Conservation (phyloP, 2,797 vertebrate species). For the Tinamus major region DNA sequence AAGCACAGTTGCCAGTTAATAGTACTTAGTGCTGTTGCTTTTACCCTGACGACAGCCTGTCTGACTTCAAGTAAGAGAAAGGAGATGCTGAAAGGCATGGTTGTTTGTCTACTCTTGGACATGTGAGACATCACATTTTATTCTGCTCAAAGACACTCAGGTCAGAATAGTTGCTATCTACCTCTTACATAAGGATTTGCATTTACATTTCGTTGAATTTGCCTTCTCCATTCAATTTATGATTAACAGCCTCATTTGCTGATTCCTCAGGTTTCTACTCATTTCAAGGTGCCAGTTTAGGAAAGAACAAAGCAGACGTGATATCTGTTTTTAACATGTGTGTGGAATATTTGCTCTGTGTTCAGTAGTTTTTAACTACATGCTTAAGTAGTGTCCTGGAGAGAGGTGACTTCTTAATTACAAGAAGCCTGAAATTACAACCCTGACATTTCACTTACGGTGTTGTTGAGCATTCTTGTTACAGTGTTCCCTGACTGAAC, state of each 20-base stretch:
- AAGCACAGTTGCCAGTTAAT: constrained; percentile 2
- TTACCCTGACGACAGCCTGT: not conserved
- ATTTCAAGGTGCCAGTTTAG: not conserved
- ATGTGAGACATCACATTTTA: not conserved
- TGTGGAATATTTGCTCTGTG: not conserved
- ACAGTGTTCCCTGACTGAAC: not conserved
- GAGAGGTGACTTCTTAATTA: not conserved
- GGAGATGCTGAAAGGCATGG: not conserved
- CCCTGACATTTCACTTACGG: not conserved
- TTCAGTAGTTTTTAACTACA: not conserved
- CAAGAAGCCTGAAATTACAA: not conserved
- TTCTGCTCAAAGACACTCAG: not conserved
- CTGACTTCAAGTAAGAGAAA: not conserved
- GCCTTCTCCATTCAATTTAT: not conserved
- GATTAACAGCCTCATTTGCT: not conserved
- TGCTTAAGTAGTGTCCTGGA: not conserved
- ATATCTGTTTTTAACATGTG: not conserved
- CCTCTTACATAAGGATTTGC: not conserved
- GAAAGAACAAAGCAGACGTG: not conserved
- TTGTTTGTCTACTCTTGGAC: not conserved
- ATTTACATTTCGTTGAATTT: not conserved
- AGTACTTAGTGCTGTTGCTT: not conserved
- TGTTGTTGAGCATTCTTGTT: not conserved
- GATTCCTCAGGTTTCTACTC: not conserved
- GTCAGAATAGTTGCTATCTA: not conserved